Evolutionary conservation across 2,888 invertebrate species (phyloP), one percentile per base, ranked within the genome.

Genomic region (Ochropleura plecta): DNA sequence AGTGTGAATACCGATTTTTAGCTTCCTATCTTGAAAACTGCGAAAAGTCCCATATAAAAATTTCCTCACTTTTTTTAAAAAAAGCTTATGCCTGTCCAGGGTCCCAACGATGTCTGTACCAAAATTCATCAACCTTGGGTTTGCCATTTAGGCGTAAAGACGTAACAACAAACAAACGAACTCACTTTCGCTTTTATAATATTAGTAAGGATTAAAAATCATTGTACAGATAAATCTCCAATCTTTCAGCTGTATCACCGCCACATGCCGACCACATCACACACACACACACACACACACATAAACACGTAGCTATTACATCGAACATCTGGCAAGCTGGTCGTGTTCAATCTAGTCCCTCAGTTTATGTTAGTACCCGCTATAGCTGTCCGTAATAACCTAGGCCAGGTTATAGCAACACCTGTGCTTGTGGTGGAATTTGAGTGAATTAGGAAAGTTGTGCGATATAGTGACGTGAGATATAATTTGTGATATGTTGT

Each of bases 331-430:
- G 86, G 86, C 73, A 40, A 30, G n/a, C 53, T 20, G 20, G 57
- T 20, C 86, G 59, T 86, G 86, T 86, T 73, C 87, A 88, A 88
- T 87, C 83, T 86, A 76, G 82, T 83, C 69, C 78, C 80, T 64
- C 76, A 78, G 78, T 83, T 79, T 82, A 79, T 78, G 79, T 77
- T 70, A 82, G 66, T 84, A 44, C 60, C 55, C 55, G 64, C 51
- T 46, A 73, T 70, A 62, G 64, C 59, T 57, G 79, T 46, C 67
- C 46, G 48, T 68, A 81, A 84, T 84, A 70, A 49, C 55, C 65
- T 72, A n/a, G 40, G 30, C 1, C 55, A 79, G 57, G 84, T 83
- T 79, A 64, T 72, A n/a, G 55, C 3, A 64, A 3, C 70, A 81
- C 75, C 84, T 79, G 84, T 48, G 51, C 4, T 68, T 79, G 63